phyloP scores from a whole-genome alignment of 2,113 vertebrate genomes.

The Emydura subglobosa region DNA sequence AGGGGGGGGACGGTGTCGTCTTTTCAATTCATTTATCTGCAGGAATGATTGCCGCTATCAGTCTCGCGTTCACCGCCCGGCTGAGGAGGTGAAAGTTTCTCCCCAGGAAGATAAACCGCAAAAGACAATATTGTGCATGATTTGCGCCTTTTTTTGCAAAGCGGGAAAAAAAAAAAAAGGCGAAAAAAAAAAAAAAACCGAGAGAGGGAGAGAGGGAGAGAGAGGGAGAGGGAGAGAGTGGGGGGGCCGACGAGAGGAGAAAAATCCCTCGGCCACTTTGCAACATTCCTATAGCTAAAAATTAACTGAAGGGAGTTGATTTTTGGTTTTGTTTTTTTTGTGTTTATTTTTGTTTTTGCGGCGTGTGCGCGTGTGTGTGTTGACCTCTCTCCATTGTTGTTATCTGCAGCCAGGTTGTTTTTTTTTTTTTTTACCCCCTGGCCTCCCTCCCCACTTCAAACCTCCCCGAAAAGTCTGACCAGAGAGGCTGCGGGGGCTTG shows the following conservation, averaged over 20 bases:
- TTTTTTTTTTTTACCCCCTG: slow-evolving; percentile 16
- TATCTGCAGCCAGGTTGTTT: slow-evolving; percentile 56
- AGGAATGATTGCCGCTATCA: slow-evolving; percentile 99
- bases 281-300: slow-evolving; percentile 78
- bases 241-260: slow-evolving; percentile 43
- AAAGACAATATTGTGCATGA: slow-evolving; percentile 98
- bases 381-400: slow-evolving; percentile 60
- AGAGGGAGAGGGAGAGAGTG: slow-evolving; percentile 50
- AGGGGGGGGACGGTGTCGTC: slow-evolving; percentile 99
- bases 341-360: not conserved
- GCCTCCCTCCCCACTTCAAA: slow-evolving; percentile 43
- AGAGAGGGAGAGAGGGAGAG: slow-evolving; percentile 53
- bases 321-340: slow-evolving; percentile 35
- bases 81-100: slow-evolving; percentile 99
- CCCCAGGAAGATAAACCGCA: slow-evolving; percentile 99
- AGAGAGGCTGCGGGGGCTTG: slow-evolving; percentile 58
- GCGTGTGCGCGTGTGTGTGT: not conserved
- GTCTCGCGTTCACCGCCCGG: slow-evolving; percentile 99
- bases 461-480: slow-evolving; percentile 62
- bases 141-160: slow-evolving; percentile 88
- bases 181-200: not conserved
- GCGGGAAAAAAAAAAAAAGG: slow-evolving; percentile 73
- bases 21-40: slow-evolving; percentile 99
- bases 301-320: slow-evolving; percentile 68
- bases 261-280: slow-evolving; percentile 63